Base-by-base conservation (phyloP, 2,888 invertebrate species). In the Ophion costatus region DNA sequence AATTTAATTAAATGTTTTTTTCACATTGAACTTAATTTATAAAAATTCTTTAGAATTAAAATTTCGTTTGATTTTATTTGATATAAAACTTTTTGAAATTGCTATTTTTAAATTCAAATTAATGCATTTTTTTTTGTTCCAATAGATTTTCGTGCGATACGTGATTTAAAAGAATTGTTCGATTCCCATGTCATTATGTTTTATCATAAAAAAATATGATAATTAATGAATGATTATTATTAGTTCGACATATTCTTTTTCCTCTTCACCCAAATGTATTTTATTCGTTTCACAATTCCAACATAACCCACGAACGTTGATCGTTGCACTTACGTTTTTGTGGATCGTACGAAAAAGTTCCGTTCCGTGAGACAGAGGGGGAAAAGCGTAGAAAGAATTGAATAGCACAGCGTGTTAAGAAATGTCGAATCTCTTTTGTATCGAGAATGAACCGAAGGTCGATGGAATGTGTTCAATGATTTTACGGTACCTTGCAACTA, bases 401-500 rank as follows among this genome's bases (percentile, higher is more conserved):
- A 76, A 73, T 80, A 59, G 51, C 63, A 83, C 75, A 67, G 11
- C 51, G 70, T 59, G 59, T 85, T 84, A 80, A 59, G 77, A 64
- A 70, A 74, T 70, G 80, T 73, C 4, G 82, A 73, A 71, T 64
- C 22, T 17, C 71, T 42, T 51, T 59, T 67, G n/a, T 33, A 45
- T 70, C 61, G 57, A 38, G 17, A 24, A 80, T 61, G 45, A 6
- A 14, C 22, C 63, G 33, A 57, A 71, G 38, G 42, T 87, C 20
- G 22, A n/a, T 9, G 67, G 22, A 66, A 7, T 45, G 9, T 42
- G 0, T 84, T 76, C 56, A 84, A 79, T 76, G 74, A 75, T 45
- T 80, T 51, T 82, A 78, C 61, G 57, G 90, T 95, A 97, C 97
- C 95, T 97, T 97, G 94, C 97, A 97, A 22, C 94, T 93, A 92